These are phyloP conservation scores for Cossypha heuglini DNA, from an alignment of 2,797 vertebrate genomes.

Conservation along the genomic window DNA sequence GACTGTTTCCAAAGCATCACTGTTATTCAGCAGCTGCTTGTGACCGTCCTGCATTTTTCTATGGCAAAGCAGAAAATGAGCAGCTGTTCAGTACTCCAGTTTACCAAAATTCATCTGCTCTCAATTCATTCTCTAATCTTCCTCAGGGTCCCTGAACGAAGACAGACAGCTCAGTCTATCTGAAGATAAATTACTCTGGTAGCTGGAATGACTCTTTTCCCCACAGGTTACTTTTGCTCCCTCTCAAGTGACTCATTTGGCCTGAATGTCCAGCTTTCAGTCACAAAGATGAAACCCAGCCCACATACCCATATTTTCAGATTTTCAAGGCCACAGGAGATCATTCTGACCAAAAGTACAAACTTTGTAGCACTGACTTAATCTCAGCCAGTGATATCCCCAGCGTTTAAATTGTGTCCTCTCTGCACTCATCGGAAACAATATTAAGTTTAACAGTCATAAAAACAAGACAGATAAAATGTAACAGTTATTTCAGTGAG, in stretches of 20 bases:
- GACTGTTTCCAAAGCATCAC: neutral
- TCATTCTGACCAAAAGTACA: neutral
- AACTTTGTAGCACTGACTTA: neutral
- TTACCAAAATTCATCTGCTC: neutral
- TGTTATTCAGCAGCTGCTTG: neutral
- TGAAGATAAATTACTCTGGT: neutral
- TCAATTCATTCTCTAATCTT: neutral
- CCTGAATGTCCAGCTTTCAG: neutral
- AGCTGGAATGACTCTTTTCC: neutral
- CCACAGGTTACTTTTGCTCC: neutral
- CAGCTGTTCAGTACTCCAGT: neutral
- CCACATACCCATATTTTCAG: neutral
- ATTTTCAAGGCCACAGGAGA: neutral
- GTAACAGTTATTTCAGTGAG: neutral
- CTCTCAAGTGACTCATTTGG: neutral
- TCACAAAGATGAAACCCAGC: neutral
- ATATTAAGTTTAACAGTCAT: neutral
- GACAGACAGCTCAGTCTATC: neutral
- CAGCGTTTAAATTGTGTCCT: fast-evolving
- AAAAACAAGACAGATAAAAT: neutral
- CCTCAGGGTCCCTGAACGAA: neutral
- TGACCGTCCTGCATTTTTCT: neutral
- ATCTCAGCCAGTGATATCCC: neutral
- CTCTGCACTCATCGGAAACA: neutral
- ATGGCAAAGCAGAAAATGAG: neutral